Base-by-base conservation (phyloP, 2,797 vertebrate genomes). In the Clarias platycephalus region DNA sequence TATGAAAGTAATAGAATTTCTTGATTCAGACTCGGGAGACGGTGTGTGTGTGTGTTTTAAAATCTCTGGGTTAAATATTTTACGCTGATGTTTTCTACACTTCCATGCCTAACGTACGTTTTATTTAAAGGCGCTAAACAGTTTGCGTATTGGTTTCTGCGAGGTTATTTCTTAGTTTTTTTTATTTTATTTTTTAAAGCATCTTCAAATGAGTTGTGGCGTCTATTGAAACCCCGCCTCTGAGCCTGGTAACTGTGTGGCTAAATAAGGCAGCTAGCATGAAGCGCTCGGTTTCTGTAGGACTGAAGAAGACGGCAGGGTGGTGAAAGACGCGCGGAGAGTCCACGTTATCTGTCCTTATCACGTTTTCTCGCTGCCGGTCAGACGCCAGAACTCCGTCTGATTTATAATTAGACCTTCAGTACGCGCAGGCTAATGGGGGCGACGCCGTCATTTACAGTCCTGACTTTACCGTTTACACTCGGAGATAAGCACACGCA, bases 401-500 rank as follows among this genome's bases (percentile, higher is more conserved):
- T 5, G 18, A 20, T 82, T 2, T 71, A 82, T 68, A 68, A 70
- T 68, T 81, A 81, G 64, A 55, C 40, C 7, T 66, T 40, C 28
- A 64, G 44, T 22, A 16, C 26, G 16, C 1, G 20, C 15, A 2
- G 13, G 58, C 63, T 55, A 81, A 67, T 68, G 26, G 44, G 34
- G 40, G 20, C 26, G 3, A 49, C 40, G 60, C 31, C 16, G 5
- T 68, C 9, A 8, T 67, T 67, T 67, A 68, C 79, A 67, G 26
- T 55, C 63, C 20, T 7, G 78, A 64, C 62, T 67, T 31, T 10
- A 66, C n/a, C 15, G 4, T 67, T 53, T 80, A 80, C 40, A 44
- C 60, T 66, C 60, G 12, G 37, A 66, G 78, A 80, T 80, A 53
- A 64, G n/a, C 60, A 63, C 77, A 63, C 77, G 10, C 37, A 16